Conservation (phyloP, 2,113 vertebrate genomes). For the Cichladusa arquata region DNA sequence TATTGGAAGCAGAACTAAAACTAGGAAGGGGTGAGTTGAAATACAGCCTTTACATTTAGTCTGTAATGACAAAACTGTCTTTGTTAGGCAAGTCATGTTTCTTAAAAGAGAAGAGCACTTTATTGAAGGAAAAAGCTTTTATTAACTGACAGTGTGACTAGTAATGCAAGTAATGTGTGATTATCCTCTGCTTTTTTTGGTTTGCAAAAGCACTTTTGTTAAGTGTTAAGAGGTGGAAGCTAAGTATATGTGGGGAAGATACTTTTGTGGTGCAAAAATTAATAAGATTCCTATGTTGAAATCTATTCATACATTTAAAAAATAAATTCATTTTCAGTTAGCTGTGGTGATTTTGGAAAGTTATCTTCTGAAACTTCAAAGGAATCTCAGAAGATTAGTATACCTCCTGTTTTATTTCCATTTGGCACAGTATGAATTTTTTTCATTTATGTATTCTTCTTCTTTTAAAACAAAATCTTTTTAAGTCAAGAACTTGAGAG, state of each 20-base stretch:
- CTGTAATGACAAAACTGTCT: neutral
- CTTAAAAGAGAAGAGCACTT: neutral
- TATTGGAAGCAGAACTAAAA: neutral
- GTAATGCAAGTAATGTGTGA: neutral
- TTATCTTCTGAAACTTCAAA: neutral
- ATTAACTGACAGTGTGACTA: neutral
- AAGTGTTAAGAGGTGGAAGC: neutral
- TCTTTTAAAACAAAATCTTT: neutral
- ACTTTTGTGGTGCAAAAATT: neutral
- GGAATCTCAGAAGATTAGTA: neutral
- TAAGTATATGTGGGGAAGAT: fast-evolving
- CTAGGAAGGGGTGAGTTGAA: neutral
- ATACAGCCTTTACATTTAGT: neutral
- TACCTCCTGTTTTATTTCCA: neutral
- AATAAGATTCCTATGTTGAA: neutral
- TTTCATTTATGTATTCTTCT: neutral
- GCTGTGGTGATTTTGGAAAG: neutral
- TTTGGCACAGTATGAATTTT: neutral
- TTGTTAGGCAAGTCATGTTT: neutral
- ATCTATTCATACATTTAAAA: neutral
- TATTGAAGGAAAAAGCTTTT: neutral
- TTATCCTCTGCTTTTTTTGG: neutral
- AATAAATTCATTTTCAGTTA: neutral
- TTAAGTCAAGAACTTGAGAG: neutral
- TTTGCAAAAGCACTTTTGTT: neutral